Evolutionary conservation across 2,888 invertebrate species (phyloP), one percentile per base, ranked within the genome.

Genomic region (Melieria picta): DNA sequence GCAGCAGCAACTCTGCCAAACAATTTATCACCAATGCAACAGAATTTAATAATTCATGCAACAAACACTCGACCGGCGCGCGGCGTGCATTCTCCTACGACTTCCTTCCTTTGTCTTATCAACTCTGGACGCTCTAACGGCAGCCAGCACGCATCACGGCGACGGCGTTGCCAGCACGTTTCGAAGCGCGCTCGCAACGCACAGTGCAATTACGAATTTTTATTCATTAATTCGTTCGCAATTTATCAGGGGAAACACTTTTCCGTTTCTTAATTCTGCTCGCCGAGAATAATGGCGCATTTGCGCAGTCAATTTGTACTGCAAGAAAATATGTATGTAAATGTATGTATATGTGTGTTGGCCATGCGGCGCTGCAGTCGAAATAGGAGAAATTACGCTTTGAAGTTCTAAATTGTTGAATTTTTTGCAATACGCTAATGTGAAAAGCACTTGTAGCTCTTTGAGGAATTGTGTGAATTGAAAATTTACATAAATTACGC

Each of bases 21-120:
- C 52, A 65, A 65, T 43, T 52, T 65, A 52, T 63, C 63, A 63
- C 11, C 64, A 65, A 52, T 52, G 71, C 10, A 56, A 57, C 64
- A 50, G 58, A 67, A 67, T 72, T 68, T 64, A 72, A 72, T 68
- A 72, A 72, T 72, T 72, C 72, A 68, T 65, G 43, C 63, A 64
- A 68, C 67, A 67, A 67, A 16, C 42, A 43, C 30, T 13, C 58
- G 16, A 13, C 16, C 10, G 30, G 10, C 13, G 42, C 10, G 5
- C 10, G 58, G 30, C 30, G 30, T 30, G 30, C 30, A 67, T 16
- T 60, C 61, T 60, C 30, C 57, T 6, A 48, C 57, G 60, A n/a
- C 50, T 67, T 60, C 45, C 42, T 50, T 42, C 60, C 57, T 67
- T 60, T 60, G 30, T 50, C 45, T n/a, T 43, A 67, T 50, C 50